Base-by-base conservation (phyloP, 2,888 invertebrate species). In the Lasioglossum villosulum region DNA sequence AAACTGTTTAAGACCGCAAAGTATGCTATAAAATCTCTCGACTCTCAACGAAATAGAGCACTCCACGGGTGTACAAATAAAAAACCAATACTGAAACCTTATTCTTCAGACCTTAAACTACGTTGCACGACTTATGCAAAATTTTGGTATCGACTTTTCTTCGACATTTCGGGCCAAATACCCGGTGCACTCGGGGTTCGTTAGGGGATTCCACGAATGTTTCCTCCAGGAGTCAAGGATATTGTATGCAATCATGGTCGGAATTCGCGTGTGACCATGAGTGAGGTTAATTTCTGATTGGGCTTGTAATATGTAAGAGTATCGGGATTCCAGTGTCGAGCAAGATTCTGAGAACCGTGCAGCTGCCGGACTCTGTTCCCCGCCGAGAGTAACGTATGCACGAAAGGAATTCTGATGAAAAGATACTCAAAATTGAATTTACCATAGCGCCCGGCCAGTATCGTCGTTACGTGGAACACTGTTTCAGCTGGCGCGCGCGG, bases 361-460 rank as follows among this genome's bases (percentile, higher is more conserved):
- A 42, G 68, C 52, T 30, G 23, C 37, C 37, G 37, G 68, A 74
- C 68, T 79, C 77, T 83, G 84, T 86, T 88, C 89, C 56, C 10
- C 10, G 86, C 77, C 83, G 82, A 78, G 78, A 79, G 85, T 84
- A 91, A 89, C 86, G 89, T 88, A 88, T 89, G 89, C 89, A 74
- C 74, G 86, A 86, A 88, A 91, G 89, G 90, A 90, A 88, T 91
- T 88, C 82, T 73, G 89, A 84, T 89, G 90, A 91, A 92, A 92
- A 91, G 91, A 88, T 88, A 89, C 84, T 83, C 81, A 80, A 90
- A 92, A 92, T 92, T 92, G 90, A 92, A 92, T 92, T 92, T 88
- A 87, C 77, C 84, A 48, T 76, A 80, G 79, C 81, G 80, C 52
- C 63, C 23, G 12, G 73, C 79, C 71, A 82, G 72, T 76, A 83